phyloP scores from a whole-genome alignment of 2,888 invertebrate genomes.

The Sinohyriopsis cumingii region DNA sequence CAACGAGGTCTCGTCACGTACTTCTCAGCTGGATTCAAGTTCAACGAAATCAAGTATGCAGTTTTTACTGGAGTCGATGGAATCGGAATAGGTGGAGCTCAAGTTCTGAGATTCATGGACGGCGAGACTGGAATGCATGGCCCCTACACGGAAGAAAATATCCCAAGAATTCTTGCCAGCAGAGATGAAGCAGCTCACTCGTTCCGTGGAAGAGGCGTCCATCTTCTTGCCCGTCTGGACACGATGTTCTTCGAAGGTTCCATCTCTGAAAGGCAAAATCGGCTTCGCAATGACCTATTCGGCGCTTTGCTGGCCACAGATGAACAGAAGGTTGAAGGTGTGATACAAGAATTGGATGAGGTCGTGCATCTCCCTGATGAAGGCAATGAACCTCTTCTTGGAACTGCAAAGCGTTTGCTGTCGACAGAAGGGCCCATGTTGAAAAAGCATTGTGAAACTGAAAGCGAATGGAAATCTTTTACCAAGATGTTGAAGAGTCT shows the following conservation, averaged over 20 bases:
- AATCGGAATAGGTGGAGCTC: conserved; percentile 50
- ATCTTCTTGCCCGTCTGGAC: conserved; percentile 30
- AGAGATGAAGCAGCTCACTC: conserved; percentile 26
- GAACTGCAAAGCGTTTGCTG: conserved; percentile 32
- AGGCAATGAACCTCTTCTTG: conserved; percentile 24
- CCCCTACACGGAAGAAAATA: conserved; percentile 36
- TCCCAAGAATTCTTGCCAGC: conserved; percentile 21
- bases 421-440: conserved; percentile 32
- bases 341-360: conserved; percentile 12
- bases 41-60: conserved; percentile 49
- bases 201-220: conserved; percentile 21
- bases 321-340: conserved; percentile 5
- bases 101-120: conserved; percentile 38
- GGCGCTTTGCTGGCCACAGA: conserved; percentile 10
- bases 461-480: conserved; percentile 33
- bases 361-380: conserved; percentile 23
- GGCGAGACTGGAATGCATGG: conserved; percentile 26
- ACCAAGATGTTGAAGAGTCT: conserved; percentile 2
- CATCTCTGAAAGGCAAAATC: conserved; percentile 21
- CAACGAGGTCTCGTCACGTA: conserved; percentile 31
- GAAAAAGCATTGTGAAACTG: conserved; percentile 28
- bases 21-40: conserved; percentile 52
- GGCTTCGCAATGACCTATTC: conserved; percentile 15
- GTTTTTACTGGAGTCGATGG: conserved; percentile 50
- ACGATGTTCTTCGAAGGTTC: conserved; percentile 38